Conservation (phyloP, 2,888 invertebrate genomes). For the Hoplodrina ambigua region DNA sequence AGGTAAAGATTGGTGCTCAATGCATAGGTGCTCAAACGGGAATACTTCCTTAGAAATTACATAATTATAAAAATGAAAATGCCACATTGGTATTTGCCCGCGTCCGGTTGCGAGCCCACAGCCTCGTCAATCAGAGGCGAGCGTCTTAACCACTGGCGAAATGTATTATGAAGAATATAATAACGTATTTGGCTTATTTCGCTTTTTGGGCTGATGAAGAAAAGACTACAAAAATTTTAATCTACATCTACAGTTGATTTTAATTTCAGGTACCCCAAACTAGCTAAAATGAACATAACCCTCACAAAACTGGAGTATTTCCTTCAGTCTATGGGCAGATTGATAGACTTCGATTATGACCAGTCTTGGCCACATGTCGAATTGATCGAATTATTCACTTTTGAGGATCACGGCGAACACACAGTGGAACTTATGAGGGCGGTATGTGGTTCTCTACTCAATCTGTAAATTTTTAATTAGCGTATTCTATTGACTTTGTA, state of each 20-base stretch:
- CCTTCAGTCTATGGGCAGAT: slow-evolving; percentile 69
- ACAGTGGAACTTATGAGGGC: slow-evolving; percentile 31
- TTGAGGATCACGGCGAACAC: slow-evolving; percentile 9
- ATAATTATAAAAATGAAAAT: too few relatives aligned
- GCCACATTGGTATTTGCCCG: too few relatives aligned
- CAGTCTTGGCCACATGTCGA: slow-evolving; percentile 27
- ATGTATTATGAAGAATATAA: too few relatives aligned
- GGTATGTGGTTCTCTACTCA: slow-evolving; percentile 12
- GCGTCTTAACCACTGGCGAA: too few relatives aligned
- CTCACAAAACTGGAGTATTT: slow-evolving; percentile 64
- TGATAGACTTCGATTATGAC: slow-evolving; percentile 75
- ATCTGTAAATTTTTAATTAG: not conserved
- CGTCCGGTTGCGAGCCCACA: too few relatives aligned
- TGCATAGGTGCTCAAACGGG: too few relatives aligned
- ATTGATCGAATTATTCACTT: slow-evolving; percentile 28
- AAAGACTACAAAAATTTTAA: not conserved
- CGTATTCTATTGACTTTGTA: too few relatives aligned
- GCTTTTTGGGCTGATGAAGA: too few relatives aligned
- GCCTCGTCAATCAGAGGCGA: too few relatives aligned
- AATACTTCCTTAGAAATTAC: too few relatives aligned
- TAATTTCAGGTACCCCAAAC: slow-evolving; percentile 34
- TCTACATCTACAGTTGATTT: not conserved
- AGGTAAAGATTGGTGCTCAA: too few relatives aligned
- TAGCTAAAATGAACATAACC: slow-evolving; percentile 57
- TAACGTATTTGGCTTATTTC: too few relatives aligned